phyloP scores from a whole-genome alignment of 2,113 vertebrate species.

The Bostrychus sinensis region DNA sequence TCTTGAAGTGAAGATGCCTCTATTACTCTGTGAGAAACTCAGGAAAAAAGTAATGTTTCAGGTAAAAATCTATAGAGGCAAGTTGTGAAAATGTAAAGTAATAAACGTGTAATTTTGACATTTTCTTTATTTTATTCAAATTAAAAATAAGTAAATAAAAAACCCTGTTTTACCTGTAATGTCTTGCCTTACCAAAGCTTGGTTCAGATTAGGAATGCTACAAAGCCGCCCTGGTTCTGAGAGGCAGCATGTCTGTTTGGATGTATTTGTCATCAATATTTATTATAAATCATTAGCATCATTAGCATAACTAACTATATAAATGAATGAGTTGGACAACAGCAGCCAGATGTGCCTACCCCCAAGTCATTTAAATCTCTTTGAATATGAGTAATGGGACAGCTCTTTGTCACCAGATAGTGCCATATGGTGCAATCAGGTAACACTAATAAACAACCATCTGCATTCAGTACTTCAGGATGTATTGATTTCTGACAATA shows the following conservation, averaged over 20 bases:
- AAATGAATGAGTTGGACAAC: not conserved
- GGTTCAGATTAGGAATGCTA: no score
- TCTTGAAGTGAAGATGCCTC: no score
- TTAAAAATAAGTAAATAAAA: no score
- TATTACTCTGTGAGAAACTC: no score
- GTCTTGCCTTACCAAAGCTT: no score
- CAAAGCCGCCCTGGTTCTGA: not conserved
- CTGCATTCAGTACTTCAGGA: not conserved
- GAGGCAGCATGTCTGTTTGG: not conserved
- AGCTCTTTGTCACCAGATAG: conserved; percentile 10
- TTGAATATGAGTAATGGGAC: not conserved
- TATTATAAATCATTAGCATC: not conserved
- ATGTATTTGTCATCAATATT: conserved; percentile 5
- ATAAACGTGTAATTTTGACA: no score
- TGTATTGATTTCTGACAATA: conserved; percentile 4
- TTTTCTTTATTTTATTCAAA: no score
- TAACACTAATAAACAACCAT: not conserved
- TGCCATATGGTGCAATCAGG: conserved; percentile 13
- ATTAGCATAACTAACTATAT: not conserved
- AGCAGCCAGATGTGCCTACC: not conserved
- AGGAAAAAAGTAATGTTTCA: no score
- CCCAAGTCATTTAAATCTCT: not conserved
- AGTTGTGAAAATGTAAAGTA: no score
- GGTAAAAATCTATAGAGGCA: no score
- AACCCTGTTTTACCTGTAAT: no score